Base-by-base conservation (phyloP, 2,888 invertebrate species). In the Cryptosula pallasiana region DNA sequence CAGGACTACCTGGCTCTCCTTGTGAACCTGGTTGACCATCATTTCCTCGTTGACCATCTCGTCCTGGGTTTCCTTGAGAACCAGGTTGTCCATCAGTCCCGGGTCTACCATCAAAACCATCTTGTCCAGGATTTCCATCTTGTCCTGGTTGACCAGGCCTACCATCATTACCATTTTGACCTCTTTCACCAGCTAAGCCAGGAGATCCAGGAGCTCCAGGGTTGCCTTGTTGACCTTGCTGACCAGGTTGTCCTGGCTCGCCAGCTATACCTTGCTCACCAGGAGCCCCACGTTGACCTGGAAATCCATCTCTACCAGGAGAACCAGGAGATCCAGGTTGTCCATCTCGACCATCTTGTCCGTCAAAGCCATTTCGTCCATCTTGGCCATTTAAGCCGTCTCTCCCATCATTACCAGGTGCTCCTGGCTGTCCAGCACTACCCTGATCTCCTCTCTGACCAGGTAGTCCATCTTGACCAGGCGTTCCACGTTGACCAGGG, bases 361-460 rank as follows among this genome's bases (percentile, higher is more conserved):
- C 73, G 3, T 71, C 35, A 5, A 69, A 55, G 34, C 73, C 73
- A 36, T 25, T 23, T 54, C 23, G 16, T 3, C 63, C 63, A 63
- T 63, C 32, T 34, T 27, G 20, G n/a, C 63, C 63, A 63, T 27
- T 34, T 32, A 29, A 32, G 25, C 63, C 63, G 32, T 27, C 32
- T 63, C n/a, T 2, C 5, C 63, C 63, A 63, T 63, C 32, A 29
- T 27, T 5, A 13, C 63, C 63, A 29, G 29, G 63, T 13, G n/a
- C 2, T 5, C 63, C 63, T 25, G 32, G 63, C n/a, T 35, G 32
- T 29, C 73, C 73, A 35, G 72, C 25, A 1, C 5, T 35, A 13
- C 79, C 79, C 55, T 75, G 75, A 35, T 75, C 72, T 13, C 76
- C 76, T n/a, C 71, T 27, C 34, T 25, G 32, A 23, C 71, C 71